Evolutionary conservation across 2,888 invertebrate genomes (phyloP).

Genomic region (Fabriciana adippe): DNA sequence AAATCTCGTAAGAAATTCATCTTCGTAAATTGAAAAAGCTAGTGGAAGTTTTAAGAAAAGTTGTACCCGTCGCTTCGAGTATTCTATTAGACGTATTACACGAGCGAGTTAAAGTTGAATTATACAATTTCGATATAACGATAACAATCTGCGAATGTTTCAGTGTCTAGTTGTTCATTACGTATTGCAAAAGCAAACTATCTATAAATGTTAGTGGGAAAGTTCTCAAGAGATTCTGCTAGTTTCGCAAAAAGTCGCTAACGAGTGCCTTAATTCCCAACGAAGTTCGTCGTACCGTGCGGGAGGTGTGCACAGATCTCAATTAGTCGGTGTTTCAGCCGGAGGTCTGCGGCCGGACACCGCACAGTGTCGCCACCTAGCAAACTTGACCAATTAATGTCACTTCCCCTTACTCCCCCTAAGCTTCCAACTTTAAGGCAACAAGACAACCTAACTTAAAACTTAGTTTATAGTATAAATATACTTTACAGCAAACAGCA

Average conservation of each 20-base stretch:
- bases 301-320: conserved; percentile 48
- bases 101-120: conserved; percentile 20
- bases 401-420: conserved; percentile 24
- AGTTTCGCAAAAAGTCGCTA: conserved; percentile 58
- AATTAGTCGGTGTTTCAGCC: conserved; percentile 61
- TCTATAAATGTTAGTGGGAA: conserved; percentile 61
- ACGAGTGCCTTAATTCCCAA: conserved; percentile 71
- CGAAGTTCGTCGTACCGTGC: conserved; percentile 57
- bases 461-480: conserved; percentile 12
- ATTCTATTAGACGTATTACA: conserved; percentile 31
- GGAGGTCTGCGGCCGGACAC: conserved; percentile 40
- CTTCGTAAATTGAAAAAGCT: conserved; percentile 47
- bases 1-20: conserved; percentile 44
- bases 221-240: conserved; percentile 49
- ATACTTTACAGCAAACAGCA: conserved; percentile 14
- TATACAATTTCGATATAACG: conserved; percentile 13
- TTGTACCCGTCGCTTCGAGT: conserved; percentile 34
- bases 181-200: conserved; percentile 44
- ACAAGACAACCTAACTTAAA: conserved; percentile 22
- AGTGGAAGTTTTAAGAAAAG: conserved; percentile 40
- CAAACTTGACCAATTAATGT: conserved; percentile 60
- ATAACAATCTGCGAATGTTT: conserved; percentile 7
- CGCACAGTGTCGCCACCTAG: conserved; percentile 47
- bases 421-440: conserved; percentile 21
- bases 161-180: conserved; percentile 11